Evolutionary conservation across 2,797 vertebrate species (phyloP).

Genomic region (Hafferia zeledoni): DNA sequence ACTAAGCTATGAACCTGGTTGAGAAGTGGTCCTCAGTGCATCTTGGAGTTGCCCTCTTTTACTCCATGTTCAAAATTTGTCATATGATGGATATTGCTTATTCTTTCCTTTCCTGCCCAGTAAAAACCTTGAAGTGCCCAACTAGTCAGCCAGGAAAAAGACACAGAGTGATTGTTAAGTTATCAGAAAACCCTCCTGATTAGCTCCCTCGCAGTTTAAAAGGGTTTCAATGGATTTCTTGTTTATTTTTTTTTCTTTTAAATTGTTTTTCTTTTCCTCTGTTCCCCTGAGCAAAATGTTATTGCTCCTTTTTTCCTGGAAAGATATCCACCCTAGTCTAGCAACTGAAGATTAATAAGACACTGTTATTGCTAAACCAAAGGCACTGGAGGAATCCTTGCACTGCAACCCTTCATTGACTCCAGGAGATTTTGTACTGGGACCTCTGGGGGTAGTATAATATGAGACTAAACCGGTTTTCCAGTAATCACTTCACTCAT

Average conservation of each 20-base stretch:
- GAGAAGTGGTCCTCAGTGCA: neutral
- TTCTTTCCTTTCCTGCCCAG: neutral
- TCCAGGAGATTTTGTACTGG: neutral
- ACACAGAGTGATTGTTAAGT: neutral
- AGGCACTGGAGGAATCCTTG: slow-evolving; percentile 41
- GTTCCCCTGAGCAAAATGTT: neutral
- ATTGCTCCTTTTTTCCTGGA: slow-evolving; percentile 12
- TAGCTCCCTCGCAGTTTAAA: neutral
- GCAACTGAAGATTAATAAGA: slow-evolving; percentile 27
- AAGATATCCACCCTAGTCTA: slow-evolving; percentile 24
- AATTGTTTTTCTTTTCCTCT: neutral
- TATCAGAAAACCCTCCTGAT: slow-evolving; percentile 29
- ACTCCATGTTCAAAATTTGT: neutral
- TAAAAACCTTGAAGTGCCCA: neutral
- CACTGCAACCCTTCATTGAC: neutral
- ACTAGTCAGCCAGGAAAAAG: slow-evolving; percentile 1
- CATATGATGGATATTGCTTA: neutral
- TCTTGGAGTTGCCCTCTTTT: neutral
- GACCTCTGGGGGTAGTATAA: neutral
- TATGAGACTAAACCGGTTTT: slow-evolving; percentile 39
- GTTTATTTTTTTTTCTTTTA: neutral
- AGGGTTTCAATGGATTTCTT: neutral
- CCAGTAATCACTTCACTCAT: slow-evolving; percentile 18
- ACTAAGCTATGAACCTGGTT: neutral
- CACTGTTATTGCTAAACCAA: slow-evolving; percentile 42